Conservation (phyloP, 2,888 invertebrate species). For the Sisyra nigra region DNA sequence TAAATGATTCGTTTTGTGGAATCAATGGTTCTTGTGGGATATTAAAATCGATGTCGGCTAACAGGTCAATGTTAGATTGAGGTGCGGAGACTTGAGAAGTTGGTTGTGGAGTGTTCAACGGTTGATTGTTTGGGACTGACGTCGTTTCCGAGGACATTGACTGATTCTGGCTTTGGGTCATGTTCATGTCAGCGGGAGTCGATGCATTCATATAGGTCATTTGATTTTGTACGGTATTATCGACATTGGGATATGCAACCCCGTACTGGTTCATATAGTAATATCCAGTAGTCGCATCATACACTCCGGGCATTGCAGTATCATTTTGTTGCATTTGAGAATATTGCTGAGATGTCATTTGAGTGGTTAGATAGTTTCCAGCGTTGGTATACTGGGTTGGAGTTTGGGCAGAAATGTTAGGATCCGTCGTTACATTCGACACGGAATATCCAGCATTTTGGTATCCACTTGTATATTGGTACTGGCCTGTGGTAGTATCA, state of each 20-base stretch:
- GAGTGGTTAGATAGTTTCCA: slow-evolving; percentile 29
- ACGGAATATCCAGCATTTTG: slow-evolving; percentile 27
- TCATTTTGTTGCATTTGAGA: slow-evolving; percentile 14
- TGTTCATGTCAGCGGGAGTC: slow-evolving; percentile 11
- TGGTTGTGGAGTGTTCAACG: no score
- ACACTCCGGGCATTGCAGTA: background rate
- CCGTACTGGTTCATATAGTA: slow-evolving; percentile 33
- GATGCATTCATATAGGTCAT: slow-evolving; percentile 23
- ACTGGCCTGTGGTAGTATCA: slow-evolving; percentile 35
- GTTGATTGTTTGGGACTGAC: no score
- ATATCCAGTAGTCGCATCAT: slow-evolving; percentile 15
- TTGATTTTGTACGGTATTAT: slow-evolving; percentile 12
- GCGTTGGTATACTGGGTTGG: slow-evolving; percentile 29
- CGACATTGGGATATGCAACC: slow-evolving; percentile 19
- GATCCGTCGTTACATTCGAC: slow-evolving; percentile 14
- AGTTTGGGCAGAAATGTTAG: slow-evolving; percentile 22
- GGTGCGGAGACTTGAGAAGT: slow-evolving; percentile 3
- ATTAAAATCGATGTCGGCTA: slow-evolving; percentile 62
- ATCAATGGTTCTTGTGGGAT: slow-evolving; percentile 47
- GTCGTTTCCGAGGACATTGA: background rate
- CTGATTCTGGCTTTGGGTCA: slow-evolving; percentile 9
- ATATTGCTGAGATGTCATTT: slow-evolving; percentile 30
- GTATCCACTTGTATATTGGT: slow-evolving; percentile 46
- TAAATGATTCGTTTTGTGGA: slow-evolving; percentile 28
- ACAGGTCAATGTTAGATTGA: slow-evolving; percentile 45